These are phyloP conservation scores for Chelonoidis abingdonii DNA, from an alignment of 2,113 vertebrate genomes.

Conservation along the genomic window DNA sequence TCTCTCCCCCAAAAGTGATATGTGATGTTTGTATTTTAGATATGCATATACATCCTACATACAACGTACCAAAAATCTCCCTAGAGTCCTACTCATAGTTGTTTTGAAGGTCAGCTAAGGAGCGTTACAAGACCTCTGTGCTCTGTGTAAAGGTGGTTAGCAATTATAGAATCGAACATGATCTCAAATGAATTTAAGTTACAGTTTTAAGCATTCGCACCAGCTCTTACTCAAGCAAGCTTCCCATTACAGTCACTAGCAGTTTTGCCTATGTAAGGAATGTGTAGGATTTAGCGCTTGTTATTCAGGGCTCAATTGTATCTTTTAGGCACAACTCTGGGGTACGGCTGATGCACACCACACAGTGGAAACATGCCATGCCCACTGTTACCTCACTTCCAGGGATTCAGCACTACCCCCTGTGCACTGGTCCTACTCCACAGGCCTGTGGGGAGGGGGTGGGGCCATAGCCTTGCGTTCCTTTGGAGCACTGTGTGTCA, in stretches of 20 bases:
- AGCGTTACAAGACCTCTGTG: background rate
- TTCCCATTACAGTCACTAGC: background rate
- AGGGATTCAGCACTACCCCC: background rate
- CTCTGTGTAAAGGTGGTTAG: background rate
- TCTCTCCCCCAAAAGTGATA: background rate
- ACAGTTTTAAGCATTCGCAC: background rate
- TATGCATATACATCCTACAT: background rate
- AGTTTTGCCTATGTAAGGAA: background rate
- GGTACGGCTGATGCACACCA: background rate
- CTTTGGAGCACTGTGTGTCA: background rate
- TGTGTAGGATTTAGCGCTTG: background rate
- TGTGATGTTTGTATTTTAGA: background rate
- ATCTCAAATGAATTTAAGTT: background rate
- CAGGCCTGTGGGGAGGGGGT: background rate
- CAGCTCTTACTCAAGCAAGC: background rate
- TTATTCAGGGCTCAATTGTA: background rate
- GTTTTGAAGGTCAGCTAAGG: background rate
- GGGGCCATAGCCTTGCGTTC: background rate
- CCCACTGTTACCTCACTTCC: background rate
- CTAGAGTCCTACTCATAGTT: background rate
- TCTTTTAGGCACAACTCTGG: background rate
- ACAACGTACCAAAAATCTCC: background rate
- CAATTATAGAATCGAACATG: background rate
- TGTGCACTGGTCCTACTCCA: background rate
- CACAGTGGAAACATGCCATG: too few relatives aligned